These are phyloP conservation scores for Poecilia gillii DNA, from an alignment of 2,797 vertebrate species.

Conservation along the genomic window DNA sequence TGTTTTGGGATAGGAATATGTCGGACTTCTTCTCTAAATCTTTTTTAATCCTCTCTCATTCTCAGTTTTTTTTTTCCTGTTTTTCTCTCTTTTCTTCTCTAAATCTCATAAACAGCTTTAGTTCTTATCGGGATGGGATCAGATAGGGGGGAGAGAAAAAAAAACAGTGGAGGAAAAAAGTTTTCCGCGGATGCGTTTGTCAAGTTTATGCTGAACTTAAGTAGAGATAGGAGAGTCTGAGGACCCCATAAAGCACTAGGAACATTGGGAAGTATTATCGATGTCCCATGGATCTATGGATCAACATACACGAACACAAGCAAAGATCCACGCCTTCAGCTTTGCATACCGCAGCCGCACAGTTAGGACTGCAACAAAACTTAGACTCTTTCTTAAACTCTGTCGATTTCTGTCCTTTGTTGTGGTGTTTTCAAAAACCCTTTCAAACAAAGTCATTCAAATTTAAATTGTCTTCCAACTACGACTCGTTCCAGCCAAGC, in stretches of 20 bases:
- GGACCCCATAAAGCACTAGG: neutral
- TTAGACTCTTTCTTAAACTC: conserved; percentile 48
- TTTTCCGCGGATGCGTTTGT: conserved; percentile 58
- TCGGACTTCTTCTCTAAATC: conserved; percentile 59
- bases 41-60: conserved; percentile 67
- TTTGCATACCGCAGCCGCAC: conserved; percentile 60
- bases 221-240: conserved; percentile 8
- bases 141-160: conserved; percentile 23
- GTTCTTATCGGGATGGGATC: conserved; percentile 76
- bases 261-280: conserved; percentile 49
- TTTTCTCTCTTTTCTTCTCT: conserved; percentile 52
- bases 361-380: conserved; percentile 57
- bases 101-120: conserved; percentile 80
- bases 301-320: conserved; percentile 56
- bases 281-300: conserved; percentile 46
- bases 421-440: conserved; percentile 21
- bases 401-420: conserved; percentile 31
- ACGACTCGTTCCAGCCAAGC: conserved; percentile 44
- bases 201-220: conserved; percentile 32
- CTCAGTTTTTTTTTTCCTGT: conserved; percentile 34
- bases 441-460: conserved; percentile 27
- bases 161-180: conserved; percentile 44
- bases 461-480: conserved; percentile 50
- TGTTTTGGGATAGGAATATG: conserved; percentile 68
- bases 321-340: conserved; percentile 47